Base-by-base conservation (phyloP, 2,888 invertebrate genomes). In the Trissolcus brochymenae region DNA sequence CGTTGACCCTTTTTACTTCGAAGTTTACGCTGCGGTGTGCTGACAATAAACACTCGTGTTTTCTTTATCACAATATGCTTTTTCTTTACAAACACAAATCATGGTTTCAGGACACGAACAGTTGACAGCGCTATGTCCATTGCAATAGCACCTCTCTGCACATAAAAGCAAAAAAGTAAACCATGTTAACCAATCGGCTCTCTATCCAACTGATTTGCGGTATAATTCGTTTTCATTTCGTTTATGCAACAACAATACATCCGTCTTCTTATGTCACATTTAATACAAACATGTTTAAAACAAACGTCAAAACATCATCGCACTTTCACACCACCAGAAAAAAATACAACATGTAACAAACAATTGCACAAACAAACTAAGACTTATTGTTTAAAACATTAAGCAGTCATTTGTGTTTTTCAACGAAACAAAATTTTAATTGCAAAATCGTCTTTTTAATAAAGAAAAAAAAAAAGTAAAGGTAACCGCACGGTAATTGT, bases 31-130 rank as follows among this genome's bases (percentile, higher is more conserved):
- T 35, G 35, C 35, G 35, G 35, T 35, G 35, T 35, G 35, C 35
- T 35, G 35, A 35, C 35, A 35, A 35, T 35, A 35, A 35, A 35
- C 35, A 35, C 9, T 35, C 9, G 35, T 1, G 2, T 35, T 35
- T 35, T 35, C 9, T 9, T 35, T 67, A 14, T 53, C 25, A 29
- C 53, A 53, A 60, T 29, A 50, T 54, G 21, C 55, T 17, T 16
- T 13, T 9, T 43, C 56, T 55, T 55, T 56, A 41, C 67, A 53
- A 68, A 65, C 59, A 66, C 61, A 62, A 72, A 75, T 79, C 66
- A 75, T 61, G 68, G 54, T 73, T 76, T 79, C 78, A 49, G 72
- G 43, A 40, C 78, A 76, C 75, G 74, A 70, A 62, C 71, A 14
- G 61, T 60, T 67, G 65, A 61, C 55, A 50, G 59, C 60, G 25